Base-by-base conservation (phyloP, 2,888 invertebrate genomes). In the Cephus sareptanus region DNA sequence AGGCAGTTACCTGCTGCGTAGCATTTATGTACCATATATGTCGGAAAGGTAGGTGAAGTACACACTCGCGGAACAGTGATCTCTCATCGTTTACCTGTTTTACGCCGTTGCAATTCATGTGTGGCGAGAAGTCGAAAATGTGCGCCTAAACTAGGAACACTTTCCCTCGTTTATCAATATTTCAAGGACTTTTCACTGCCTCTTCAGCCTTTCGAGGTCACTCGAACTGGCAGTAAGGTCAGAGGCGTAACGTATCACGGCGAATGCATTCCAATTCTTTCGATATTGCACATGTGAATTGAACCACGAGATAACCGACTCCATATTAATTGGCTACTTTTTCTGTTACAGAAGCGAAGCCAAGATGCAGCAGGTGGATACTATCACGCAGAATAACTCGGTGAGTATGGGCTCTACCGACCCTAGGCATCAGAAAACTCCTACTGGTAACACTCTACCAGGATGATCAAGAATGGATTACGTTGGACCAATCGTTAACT, bases 361-460 rank as follows among this genome's bases (percentile, higher is more conserved):
- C 92, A 93, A 92, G 91, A 94, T 94, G 94, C 94, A 93, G 93
- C 93, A 94, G 92, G 93, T 93, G 90, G 93, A 94, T 86, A 90
- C 93, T 86, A 92, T 93, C 87, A 92, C 92, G 86, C 93, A 93
- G 89, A 94, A 93, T 90, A 94, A 93, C 90, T 92, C 93, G 87
- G 93, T 93, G 90, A 93, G 93, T 92, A 82, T 82, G 35, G 76
- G 70, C 35, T 23, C 34, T 56, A 56, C 56, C 56, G 23, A 23
- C 56, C 56, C 23, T 71, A 23, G 40, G 56, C 23, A 23, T 56
- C 56, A 23, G 56, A 56, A 56, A 56, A 9, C 56, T 56, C 23
- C 40, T 6, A 23, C 56, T 23, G 56, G 56, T 56, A 56, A 56
- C 56, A 2, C 23, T 23, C 35, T 12, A 23, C 56, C 56, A 56